Evolutionary conservation across 2,888 invertebrate genomes (phyloP).

Genomic region (Drosophila prolongata): DNA sequence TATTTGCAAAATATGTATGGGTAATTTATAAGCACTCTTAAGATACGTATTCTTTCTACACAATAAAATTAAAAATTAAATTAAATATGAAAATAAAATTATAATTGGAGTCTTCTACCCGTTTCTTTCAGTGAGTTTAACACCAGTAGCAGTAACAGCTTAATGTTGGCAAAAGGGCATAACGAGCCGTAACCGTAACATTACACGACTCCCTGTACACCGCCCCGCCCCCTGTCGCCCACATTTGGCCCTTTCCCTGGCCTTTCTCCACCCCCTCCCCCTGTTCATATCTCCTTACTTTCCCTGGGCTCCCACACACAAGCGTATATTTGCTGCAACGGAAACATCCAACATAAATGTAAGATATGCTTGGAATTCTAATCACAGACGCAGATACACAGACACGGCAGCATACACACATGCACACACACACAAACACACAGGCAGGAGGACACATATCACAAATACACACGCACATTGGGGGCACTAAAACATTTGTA

Average conservation of each 20-base stretch:
- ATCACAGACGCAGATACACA: constrained; percentile 65
- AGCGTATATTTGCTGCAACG: constrained; percentile 75
- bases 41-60: too few species aligned
- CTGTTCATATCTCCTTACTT: constrained; percentile 20
- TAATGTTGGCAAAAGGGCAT: constrained; percentile 62
- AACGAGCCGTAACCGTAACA: constrained; percentile 81
- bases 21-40: too few species aligned
- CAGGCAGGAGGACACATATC: constrained; percentile 20
- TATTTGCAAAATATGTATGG: too few species aligned
- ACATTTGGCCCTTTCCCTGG: constrained; percentile 4
- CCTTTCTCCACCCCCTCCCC: not conserved
- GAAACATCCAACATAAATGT: constrained; percentile 79
- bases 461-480: constrained; percentile 26
- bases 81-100: too few species aligned
- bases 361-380: constrained; percentile 82
- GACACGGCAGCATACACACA: constrained; percentile 24
- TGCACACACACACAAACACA: constrained; percentile 27
- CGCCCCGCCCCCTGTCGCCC: constrained; percentile 5
- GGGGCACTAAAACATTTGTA: constrained; percentile 78
- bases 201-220: constrained; percentile 66
- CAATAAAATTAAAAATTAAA: too few species aligned
- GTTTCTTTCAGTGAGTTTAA: constrained; percentile 9
- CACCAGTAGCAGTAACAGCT: constrained; percentile 50
- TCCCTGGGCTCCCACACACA: constrained; percentile 14
- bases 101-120: too few species aligned